A percentile compares a stretch with the other conserved stretches of the same genome.
Evolutionary conservation across 2,888 invertebrate species (phyloP).

Genomic region (Philereme vetulata): DNA sequence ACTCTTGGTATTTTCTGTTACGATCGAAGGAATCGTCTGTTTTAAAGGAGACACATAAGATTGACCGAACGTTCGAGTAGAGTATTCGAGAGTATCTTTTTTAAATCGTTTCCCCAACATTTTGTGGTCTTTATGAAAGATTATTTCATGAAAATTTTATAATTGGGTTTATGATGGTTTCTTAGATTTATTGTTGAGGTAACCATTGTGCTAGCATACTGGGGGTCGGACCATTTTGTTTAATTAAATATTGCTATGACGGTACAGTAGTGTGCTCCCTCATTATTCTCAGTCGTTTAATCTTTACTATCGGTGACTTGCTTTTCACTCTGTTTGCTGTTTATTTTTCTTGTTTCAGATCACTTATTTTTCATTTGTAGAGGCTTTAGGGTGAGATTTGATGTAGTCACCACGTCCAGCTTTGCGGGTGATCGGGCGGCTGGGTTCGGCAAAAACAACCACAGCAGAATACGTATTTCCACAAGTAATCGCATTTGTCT

Average conservation of each 20-base stretch:
- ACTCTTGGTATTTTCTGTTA: conserved; percentile 34
- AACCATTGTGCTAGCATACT: conserved; percentile 8
- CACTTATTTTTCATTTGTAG: neutral
- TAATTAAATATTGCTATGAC: conserved; percentile 27
- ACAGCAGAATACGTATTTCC: conserved; percentile 31
- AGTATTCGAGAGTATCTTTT: conserved; percentile 25
- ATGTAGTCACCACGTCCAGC: conserved; percentile 35
- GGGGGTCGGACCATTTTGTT: conserved; percentile 28
- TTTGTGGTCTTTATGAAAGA: conserved; percentile 32
- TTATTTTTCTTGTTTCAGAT: no score
- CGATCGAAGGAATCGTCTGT: conserved; percentile 21
- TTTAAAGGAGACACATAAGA: conserved; percentile 40
- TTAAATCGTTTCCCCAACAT: conserved; percentile 33
- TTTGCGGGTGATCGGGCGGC: conserved; percentile 30
- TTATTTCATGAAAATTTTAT: conserved; percentile 32
- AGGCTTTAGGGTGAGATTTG: conserved; percentile 18
- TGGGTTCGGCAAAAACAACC: conserved; percentile 18
- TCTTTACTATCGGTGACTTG: no score
- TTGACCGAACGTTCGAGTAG: conserved; percentile 43
- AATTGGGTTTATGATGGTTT: conserved; percentile 25
- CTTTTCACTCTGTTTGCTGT: no score
- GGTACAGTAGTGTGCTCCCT: conserved; percentile 37
- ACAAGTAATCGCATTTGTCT: conserved; percentile 24
- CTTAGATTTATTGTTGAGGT: conserved; percentile 26
- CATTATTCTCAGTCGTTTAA: conserved; percentile 9